Conservation (phyloP, 2,113 vertebrate species). For the Morone chrysops region DNA sequence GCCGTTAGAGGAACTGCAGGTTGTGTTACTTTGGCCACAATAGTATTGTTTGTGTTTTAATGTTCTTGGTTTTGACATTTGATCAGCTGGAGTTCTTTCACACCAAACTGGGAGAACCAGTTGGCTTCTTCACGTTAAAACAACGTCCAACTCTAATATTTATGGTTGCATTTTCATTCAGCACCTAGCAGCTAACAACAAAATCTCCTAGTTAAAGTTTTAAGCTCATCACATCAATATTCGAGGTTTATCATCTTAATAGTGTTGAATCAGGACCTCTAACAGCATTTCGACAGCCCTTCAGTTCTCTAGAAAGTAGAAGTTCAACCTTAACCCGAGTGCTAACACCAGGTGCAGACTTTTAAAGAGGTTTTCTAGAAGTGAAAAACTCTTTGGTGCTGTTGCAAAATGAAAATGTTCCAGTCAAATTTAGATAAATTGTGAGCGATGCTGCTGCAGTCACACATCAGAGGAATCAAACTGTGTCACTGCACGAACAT, state of each 20-base stretch:
- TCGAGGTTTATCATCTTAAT: neutral
- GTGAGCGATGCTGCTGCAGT: neutral
- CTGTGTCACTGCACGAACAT: neutral
- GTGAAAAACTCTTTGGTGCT: neutral
- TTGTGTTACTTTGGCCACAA: no score
- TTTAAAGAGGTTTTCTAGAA: no score
- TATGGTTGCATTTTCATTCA: neutral
- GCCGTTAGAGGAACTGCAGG: no score
- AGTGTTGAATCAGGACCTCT: neutral
- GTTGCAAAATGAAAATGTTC: neutral
- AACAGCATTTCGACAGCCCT: neutral
- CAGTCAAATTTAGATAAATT: neutral
- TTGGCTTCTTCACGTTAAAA: no score
- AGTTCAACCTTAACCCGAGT: neutral
- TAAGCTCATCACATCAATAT: neutral
- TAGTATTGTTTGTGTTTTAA: no score
- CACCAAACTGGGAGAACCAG: no score
- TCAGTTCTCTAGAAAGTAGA: neutral
- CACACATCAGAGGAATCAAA: conserved; percentile 15
- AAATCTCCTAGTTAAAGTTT: neutral
- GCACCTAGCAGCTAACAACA: neutral
- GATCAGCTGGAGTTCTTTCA: no score
- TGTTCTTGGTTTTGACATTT: no score
- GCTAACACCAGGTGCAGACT: neutral
- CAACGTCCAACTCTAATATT: no score